A percentile compares a stretch with the other conserved stretches of the same genome.
phyloP scores from a whole-genome alignment of 1,140 invertebrate genomes.

The Neodiprion pinetum region DNA sequence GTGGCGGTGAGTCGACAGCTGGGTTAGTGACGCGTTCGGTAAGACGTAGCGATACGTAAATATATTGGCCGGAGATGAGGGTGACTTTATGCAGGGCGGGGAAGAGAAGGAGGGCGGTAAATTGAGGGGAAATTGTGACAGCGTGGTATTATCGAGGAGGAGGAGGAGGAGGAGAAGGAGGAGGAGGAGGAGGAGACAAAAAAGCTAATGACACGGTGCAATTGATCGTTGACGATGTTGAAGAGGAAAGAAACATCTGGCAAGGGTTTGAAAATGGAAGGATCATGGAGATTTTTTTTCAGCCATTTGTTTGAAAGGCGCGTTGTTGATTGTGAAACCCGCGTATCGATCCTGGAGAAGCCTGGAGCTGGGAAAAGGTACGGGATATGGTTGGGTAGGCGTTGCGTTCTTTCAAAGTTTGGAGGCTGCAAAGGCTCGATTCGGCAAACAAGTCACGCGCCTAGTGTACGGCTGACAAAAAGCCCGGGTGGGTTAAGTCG shows the following conservation, averaged over 20 bases:
- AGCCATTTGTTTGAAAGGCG: background rate
- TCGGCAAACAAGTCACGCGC: slow-evolving; percentile 3
- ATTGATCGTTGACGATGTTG: no score
- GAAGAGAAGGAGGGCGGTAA: slow-evolving; percentile 29
- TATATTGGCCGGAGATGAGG: slow-evolving; percentile 14
- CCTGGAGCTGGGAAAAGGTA: background rate
- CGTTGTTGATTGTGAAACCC: background rate
- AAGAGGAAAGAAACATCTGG: background rate
- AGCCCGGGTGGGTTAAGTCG: background rate
- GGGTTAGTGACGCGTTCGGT: background rate
- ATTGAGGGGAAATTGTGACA: slow-evolving; percentile 46
- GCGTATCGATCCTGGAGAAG: background rate
- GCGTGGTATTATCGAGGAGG: slow-evolving; percentile 27
- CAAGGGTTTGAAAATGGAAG: background rate
- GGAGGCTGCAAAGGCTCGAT: background rate
- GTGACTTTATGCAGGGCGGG: slow-evolving; percentile 23
- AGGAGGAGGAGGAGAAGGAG: no score
- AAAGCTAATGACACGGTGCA: no score
- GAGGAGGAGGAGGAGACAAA: no score
- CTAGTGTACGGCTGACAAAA: background rate
- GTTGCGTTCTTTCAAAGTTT: background rate
- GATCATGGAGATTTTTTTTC: no score
- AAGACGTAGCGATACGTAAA: background rate
- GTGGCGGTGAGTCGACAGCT: background rate
- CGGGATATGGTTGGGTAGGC: background rate